Base-by-base conservation (phyloP, 2,797 vertebrate genomes). In the Chaetophractus vellerosus region DNA sequence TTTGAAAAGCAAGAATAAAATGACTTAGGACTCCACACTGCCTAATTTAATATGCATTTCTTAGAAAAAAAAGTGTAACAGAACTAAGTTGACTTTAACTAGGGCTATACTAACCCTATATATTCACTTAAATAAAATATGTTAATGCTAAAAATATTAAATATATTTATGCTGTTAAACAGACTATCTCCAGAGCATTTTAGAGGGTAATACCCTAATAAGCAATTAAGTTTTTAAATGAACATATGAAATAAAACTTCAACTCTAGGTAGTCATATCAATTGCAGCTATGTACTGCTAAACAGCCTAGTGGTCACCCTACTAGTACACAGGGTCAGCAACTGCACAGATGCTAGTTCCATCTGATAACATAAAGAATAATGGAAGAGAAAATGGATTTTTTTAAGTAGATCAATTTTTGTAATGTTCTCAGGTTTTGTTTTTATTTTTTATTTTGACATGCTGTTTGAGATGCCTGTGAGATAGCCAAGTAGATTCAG, bases 1-100 rank as follows among this genome's bases (percentile, higher is more conserved):
- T 71, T 64, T 85, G 66, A 38, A 88, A 94, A 95, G 45, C 69
- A 93, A 41, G 57, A 52, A 50, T 86, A 94, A 85, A 92, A 33
- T 33, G 16, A 94, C 68, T 89, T 52, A 81, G 18, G 72, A 88
- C 36, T 83, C 18, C 59, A 63, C 45, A 76, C 3, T 71, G 33
- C 31, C 19, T 63, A 45, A 64, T 80, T 90, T 83, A 74, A 88
- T 52, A 90, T 57, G 59, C 69, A 74, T 45, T 72, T 92, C 48
- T 78, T 76, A 94, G 86, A 15, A 80, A 59, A n/a, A 55, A 36
- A 82, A 81, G 81, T 80, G 41, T 80, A 91, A 86, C 36, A 90
- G 57, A 89, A 92, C 45, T 76, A 85, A 71, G 48, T 41, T 28
- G 19, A 90, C 33, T 90, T 94, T 81, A 89, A 80, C 36, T 5